Evolutionary conservation across 2,113 vertebrate genomes (phyloP).

Genomic region (Gambusia affinis): DNA sequence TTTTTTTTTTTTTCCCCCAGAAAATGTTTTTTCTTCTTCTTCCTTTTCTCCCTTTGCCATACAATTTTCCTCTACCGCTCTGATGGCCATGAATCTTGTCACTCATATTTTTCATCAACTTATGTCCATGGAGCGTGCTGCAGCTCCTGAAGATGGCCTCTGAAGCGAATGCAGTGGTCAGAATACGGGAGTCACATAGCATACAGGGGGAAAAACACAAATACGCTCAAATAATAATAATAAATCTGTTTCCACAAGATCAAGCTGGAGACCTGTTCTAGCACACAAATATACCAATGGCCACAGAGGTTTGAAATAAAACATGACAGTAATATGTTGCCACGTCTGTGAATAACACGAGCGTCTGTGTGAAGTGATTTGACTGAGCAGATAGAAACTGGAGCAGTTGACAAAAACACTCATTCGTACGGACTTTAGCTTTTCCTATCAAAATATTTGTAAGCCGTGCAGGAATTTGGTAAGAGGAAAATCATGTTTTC

Average conservation of each 20-base stretch:
- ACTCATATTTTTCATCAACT: conserved; percentile 84
- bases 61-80: conserved; percentile 77
- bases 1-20: too few relatives aligned
- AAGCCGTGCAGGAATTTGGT: conserved; percentile 49
- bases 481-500: conserved; percentile 52
- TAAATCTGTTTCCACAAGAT: conserved; percentile 30
- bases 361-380: conserved; percentile 39
- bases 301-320: conserved; percentile 42
- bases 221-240: conserved; percentile 14
- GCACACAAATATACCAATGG: conserved; percentile 33
- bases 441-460: conserved; percentile 47
- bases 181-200: conserved; percentile 47
- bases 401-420: conserved; percentile 61
- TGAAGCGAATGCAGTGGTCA: conserved; percentile 69
- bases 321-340: conserved; percentile 41
- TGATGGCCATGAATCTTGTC: conserved; percentile 83
- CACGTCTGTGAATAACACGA: conserved; percentile 41
- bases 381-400: conserved; percentile 39
- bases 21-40: conserved; percentile 31
- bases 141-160: conserved; percentile 66
- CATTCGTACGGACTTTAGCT: conserved; percentile 42
- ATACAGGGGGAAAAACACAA: conserved; percentile 37
- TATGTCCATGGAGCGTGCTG: conserved; percentile 70
- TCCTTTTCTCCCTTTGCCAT: conserved; percentile 59
- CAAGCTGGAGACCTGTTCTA: conserved; percentile 27